phyloP scores from a whole-genome alignment of 2,888 invertebrate genomes.

The Gnatocerus cornutus region DNA sequence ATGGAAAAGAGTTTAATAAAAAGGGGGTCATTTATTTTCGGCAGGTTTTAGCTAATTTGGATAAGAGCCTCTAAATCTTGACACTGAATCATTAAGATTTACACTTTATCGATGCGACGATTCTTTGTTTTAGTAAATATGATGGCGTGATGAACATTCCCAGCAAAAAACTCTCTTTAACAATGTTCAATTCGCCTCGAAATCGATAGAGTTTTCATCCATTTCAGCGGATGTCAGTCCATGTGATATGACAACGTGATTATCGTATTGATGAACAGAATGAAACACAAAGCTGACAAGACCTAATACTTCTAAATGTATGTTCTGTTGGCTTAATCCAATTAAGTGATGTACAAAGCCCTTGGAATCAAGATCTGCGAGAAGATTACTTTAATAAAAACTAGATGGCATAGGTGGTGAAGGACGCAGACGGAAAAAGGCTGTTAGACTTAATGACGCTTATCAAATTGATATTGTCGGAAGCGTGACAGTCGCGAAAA shows the following conservation, averaged over 20 bases:
- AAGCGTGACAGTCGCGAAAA: conserved; percentile 20
- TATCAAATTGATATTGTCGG: conserved; percentile 12
- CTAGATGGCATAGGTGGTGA: conserved; percentile 10
- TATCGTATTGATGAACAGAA: conserved; percentile 1
- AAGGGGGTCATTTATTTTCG: conserved; percentile 52
- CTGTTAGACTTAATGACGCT: conserved; percentile 26
- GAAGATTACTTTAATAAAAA: conserved; percentile 32
- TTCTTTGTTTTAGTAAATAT: neutral
- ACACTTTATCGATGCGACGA: conserved; percentile 43
- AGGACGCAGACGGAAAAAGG: conserved; percentile 24
- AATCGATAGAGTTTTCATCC: conserved; percentile 35
- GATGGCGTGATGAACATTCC: conserved; percentile 7
- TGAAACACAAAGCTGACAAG: conserved; percentile 15
- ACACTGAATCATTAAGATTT: conserved; percentile 49
- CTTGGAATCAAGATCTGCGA: conserved; percentile 13
- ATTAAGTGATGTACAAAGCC: conserved; percentile 23
- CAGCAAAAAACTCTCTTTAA: too few relatives aligned
- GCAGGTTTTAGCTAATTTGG: conserved; percentile 55
- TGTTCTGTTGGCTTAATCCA: conserved; percentile 37
- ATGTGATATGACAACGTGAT: conserved; percentile 37
- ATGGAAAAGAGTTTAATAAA: conserved; percentile 29
- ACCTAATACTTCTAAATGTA: conserved; percentile 12
- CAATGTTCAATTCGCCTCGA: too few relatives aligned
- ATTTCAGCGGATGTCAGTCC: conserved; percentile 23
- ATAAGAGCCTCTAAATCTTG: conserved; percentile 53